Conservation (phyloP, 2,797 vertebrate species). For the Heteromormyrus szaboi region DNA sequence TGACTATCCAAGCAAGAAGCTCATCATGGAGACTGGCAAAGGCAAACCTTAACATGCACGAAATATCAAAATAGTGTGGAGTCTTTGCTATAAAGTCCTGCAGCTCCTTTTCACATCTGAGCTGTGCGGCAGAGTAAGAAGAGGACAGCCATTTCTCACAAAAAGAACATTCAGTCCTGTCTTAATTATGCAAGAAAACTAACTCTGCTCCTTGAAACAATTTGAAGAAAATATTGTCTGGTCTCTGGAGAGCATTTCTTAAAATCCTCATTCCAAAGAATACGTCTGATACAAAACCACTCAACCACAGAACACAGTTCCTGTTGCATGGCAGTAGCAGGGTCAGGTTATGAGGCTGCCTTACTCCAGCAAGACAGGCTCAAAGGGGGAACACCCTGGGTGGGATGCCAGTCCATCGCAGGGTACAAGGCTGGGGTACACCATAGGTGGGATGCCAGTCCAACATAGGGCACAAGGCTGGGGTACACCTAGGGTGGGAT, state of each 20-base stretch:
- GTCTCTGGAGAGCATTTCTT: background rate
- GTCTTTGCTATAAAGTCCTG: background rate
- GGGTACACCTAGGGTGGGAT: background rate
- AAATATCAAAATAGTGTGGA: background rate
- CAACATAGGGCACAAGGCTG: background rate
- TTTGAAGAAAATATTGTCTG: background rate
- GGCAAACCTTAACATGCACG: background rate
- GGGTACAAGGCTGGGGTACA: background rate
- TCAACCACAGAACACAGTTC: background rate
- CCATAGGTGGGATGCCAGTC: background rate
- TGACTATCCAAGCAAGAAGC: background rate
- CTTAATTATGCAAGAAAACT: background rate
- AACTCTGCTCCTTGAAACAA: background rate
- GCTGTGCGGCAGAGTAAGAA: background rate
- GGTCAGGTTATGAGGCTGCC: background rate
- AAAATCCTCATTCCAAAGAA: background rate
- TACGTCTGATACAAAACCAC: background rate
- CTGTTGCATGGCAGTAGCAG: background rate
- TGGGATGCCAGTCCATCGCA: background rate
- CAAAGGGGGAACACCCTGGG: background rate
- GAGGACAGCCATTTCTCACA: background rate
- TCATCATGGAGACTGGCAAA: background rate
- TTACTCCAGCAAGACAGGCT: background rate
- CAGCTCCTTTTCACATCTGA: background rate
- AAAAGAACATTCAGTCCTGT: background rate